phyloP scores from a whole-genome alignment of 2,888 invertebrate genomes.

The Protonemura montana region DNA sequence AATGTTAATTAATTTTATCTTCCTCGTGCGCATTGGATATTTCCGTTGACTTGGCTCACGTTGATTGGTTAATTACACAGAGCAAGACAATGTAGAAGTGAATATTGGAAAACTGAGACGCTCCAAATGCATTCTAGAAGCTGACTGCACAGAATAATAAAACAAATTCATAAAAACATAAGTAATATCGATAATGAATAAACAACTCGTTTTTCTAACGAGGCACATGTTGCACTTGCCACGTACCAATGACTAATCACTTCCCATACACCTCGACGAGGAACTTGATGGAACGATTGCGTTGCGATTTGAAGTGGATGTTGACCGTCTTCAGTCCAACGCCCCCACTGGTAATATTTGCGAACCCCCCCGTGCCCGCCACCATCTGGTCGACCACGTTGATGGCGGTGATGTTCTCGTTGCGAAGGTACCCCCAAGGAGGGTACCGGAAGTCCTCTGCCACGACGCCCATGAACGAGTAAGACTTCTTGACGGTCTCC shows the following conservation, averaged over 20 bases:
- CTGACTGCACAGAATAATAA: background rate
- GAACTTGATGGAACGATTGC: slow-evolving; percentile 60
- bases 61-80: background rate
- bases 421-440: slow-evolving; percentile 44
- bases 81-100: background rate
- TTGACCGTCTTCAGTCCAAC: slow-evolving; percentile 56
- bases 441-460: slow-evolving; percentile 53
- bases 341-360: slow-evolving; percentile 58
- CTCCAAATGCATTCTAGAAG: background rate
- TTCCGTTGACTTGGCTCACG: background rate
- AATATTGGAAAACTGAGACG: background rate
- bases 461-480: slow-evolving; percentile 54
- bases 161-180: background rate
- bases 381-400: slow-evolving; percentile 58
- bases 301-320: slow-evolving; percentile 60
- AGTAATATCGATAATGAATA: too few relatives aligned
- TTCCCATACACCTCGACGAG: slow-evolving; percentile 58
- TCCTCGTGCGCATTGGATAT: background rate
- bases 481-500: slow-evolving; percentile 53
- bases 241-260: too few relatives aligned
- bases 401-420: slow-evolving; percentile 57
- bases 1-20: slow-evolving; percentile 15
- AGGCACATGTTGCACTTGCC: too few relatives aligned
- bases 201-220: too few relatives aligned
- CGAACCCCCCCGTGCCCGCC: slow-evolving; percentile 60